Evolutionary conservation across 2,888 invertebrate genomes (phyloP), one percentile per base, ranked within the genome.

Genomic region (Bombylius discolor): DNA sequence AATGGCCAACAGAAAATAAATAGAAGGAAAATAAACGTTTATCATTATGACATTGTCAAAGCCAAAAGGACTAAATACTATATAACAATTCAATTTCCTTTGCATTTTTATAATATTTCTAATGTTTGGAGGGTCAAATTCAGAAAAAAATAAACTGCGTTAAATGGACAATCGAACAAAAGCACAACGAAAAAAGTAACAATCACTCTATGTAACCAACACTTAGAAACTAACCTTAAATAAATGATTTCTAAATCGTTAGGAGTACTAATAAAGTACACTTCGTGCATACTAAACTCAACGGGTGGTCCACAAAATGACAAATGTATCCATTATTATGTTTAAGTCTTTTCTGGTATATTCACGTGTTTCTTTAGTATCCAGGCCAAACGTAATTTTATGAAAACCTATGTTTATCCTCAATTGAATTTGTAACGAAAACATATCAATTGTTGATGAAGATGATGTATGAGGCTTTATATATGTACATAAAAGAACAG

Each of bases 341-440:
- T 23, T 23, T 23, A 23, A 23, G 23, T 23, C 23, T 23, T 23
- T 23, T 23, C 23, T 60, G 58, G 58, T 42, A 45, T 45, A 5
- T 44, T 23, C 23, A 23, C 23, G 23, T 23, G 23, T 23, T 23
- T 23, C 23, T 23, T 23, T 23, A 23, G 23, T 23, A 23, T 23
- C 23, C 23, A 23, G 23, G 23, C 23, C 6, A 12, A 44, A 5
- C 11, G 44, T 44, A 44, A 44, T 44, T 36, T 34, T 31, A 46
- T 39, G 42, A 46, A 49, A 49, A 53, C 52, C 48, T 32, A 49
- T 52, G 56, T 56, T 60, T 56, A 57, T 52, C 49, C 53, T 57
- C 60, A 60, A 60, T 60, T 60, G 60, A 57, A 60, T 58, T 50
- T 60, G 58, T 60, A 60, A 58, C 58, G 60, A 58, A 60, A 60